Conservation (phyloP, 2,888 invertebrate genomes). For the Eilema depressum region DNA sequence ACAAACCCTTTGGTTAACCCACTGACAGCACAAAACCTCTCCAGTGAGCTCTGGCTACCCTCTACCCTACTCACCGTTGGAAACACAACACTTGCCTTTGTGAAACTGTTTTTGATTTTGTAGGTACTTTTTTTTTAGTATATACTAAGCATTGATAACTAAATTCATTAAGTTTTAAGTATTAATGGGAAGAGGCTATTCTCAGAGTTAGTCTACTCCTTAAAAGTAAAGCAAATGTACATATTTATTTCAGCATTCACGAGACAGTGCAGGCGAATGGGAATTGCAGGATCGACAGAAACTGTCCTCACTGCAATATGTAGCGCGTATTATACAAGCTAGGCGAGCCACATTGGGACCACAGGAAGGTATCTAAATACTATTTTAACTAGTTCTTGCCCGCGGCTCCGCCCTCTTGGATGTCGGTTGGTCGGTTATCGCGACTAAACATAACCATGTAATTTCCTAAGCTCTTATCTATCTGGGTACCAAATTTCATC, state of each 20-base stretch:
- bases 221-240: neutral
- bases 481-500: no score
- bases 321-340: conserved; percentile 92
- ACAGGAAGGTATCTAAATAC: conserved; percentile 66
- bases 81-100: neutral
- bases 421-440: no score
- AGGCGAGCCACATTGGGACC: conserved; percentile 80
- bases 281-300: conserved; percentile 94
- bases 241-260: conserved; percentile 88
- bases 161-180: neutral
- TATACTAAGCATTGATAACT: no score
- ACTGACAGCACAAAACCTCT: no score
- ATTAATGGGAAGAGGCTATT: neutral
- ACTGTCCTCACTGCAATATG: conserved; percentile 93
- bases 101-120: no score
- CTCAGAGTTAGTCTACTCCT: neutral
- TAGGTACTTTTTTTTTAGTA: no score
- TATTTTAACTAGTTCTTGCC: neutral
- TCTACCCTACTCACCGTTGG: no score
- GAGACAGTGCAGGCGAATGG: conserved; percentile 95
- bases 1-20: no score
- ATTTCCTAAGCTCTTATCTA: no score
- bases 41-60: no score
- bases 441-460: no score
- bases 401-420: no score